Evolutionary conservation across 1,140 invertebrate genomes (phyloP).

Genomic region (Potamilus streckersoni): DNA sequence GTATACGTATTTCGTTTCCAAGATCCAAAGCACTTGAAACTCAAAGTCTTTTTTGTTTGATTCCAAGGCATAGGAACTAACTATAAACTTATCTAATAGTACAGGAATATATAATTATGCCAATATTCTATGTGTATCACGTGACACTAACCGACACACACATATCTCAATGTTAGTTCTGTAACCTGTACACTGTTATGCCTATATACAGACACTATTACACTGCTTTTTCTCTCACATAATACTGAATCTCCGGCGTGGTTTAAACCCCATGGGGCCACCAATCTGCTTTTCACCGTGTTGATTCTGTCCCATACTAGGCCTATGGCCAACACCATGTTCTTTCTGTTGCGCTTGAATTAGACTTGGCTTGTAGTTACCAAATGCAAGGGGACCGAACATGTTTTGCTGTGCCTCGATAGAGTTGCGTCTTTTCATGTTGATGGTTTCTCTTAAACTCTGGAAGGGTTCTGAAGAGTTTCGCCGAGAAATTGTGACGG

Average conservation of each 20-base stretch:
- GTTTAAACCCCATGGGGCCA: slow-evolving; percentile 15
- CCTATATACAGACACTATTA: background rate
- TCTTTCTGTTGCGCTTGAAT: too few species aligned
- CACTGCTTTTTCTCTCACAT: slow-evolving; percentile 11
- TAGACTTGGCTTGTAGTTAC: background rate
- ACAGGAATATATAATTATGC: too few species aligned
- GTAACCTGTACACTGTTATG: too few species aligned
- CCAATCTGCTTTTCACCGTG: slow-evolving; percentile 17
- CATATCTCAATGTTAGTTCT: too few species aligned
- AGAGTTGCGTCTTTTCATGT: slow-evolving; percentile 27
- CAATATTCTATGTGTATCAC: too few species aligned
- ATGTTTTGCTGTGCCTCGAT: slow-evolving; percentile 6
- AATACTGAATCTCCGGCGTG: slow-evolving; percentile 31
- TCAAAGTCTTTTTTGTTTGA: too few species aligned
- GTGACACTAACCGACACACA: too few species aligned
- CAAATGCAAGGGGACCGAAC: background rate
- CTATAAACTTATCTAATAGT: too few species aligned
- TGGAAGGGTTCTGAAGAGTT: slow-evolving; percentile 33
- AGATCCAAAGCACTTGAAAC: too few species aligned
- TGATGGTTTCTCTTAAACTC: slow-evolving; percentile 18
- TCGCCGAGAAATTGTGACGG: slow-evolving; percentile 29
- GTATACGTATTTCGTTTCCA: too few species aligned
- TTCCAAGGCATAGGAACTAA: too few species aligned
- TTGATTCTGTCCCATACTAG: slow-evolving; percentile 21
- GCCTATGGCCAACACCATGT: slow-evolving; percentile 8